These are phyloP conservation scores for Trisateles emortualis DNA, from an alignment of 2,888 invertebrate species.

Conservation along the genomic window DNA sequence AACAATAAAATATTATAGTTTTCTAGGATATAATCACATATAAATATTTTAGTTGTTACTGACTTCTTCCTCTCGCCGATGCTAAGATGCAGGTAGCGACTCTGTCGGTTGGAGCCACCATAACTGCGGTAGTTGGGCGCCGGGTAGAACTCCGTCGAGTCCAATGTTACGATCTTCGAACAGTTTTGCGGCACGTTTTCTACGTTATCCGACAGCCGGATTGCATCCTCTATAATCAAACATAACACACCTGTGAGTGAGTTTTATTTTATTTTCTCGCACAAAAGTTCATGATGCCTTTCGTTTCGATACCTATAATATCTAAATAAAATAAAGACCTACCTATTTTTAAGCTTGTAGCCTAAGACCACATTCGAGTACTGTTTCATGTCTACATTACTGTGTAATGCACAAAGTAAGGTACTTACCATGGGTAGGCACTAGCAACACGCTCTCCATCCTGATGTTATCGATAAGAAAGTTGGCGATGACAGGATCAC, in stretches of 20 bases:
- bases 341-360: no score
- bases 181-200: conserved; percentile 90
- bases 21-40: no score
- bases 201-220: conserved; percentile 88
- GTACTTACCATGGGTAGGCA: conserved; percentile 86
- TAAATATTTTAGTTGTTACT: conserved; percentile 41
- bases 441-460: conserved; percentile 92
- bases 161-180: conserved; percentile 88
- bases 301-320: no score
- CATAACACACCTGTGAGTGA: no score
- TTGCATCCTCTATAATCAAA: conserved; percentile 85
- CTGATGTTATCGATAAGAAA: conserved; percentile 92
- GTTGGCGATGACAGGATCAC: conserved; percentile 93
- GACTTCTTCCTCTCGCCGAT: conserved; percentile 88
- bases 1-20: not conserved
- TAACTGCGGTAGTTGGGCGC: conserved; percentile 93
- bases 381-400: no score
- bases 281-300: no score
- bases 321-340: no score
- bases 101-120: conserved; percentile 84
- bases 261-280: no score
- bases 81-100: conserved; percentile 89
- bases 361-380: no score
- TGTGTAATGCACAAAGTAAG: no score
- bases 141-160: conserved; percentile 90